Base-by-base conservation (phyloP, 2,888 invertebrate species). In the Theretra japonica region DNA sequence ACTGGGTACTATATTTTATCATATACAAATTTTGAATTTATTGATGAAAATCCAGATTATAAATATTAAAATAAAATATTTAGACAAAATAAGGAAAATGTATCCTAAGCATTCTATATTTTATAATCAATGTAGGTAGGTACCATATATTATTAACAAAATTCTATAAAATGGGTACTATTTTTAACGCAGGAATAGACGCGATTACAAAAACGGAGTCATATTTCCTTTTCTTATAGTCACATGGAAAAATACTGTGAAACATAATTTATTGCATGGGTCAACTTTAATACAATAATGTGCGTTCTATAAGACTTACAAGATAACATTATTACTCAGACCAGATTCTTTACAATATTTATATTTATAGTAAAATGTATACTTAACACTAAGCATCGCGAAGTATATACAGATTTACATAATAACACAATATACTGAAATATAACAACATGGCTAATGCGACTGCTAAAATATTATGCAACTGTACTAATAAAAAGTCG, bases 241-340 rank as follows among this genome's bases (percentile, higher is more conserved):
- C n/a, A 53, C 53, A 53, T 58, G 25, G 41, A 25, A 25, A 58
- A 58, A 58, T 58, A 58, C 17, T 58, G 58, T 58, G 58, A 58
- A 58, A 58, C 15, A 23, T 25, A 21, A 25, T 25, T 58, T 58
- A 58, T 25, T 25, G 58, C 58, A 58, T 58, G 25, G 23, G 3
- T 28, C 58, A 23, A 41, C 15, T 15, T 62, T 62, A 41, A 62
- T n/a, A 33, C 33, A 33, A 58, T 23, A 21, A 62, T 62, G 62
- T 62, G 62, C 62, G 62, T 62, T 23, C 17, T 58, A 25, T 25
- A 58, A 25, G 25, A 41, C 33, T 48, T 25, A 23, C 23, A 23
- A 17, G 15, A 57, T 23, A 23, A 41, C 41, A n/a, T 33, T n/a
- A 33, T 60, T 60, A 30, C 53, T 53, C 53, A 53, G 53, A 53